Conservation (phyloP, 2,797 vertebrate genomes). For the Rhinoraja longicauda region DNA sequence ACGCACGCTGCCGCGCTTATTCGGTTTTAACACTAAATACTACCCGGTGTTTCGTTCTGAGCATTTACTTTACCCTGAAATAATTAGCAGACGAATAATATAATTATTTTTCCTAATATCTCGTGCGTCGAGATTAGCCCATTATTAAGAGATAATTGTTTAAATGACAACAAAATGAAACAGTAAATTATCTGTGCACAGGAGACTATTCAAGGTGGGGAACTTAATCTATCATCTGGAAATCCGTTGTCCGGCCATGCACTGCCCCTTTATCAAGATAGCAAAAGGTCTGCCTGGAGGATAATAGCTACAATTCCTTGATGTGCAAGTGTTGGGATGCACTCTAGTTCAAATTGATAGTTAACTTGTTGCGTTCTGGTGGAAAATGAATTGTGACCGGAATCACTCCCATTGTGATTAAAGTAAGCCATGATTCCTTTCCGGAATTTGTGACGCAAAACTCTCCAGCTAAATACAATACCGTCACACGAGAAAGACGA, state of each 20-base stretch:
- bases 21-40: not conserved
- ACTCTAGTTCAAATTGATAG: not conserved
- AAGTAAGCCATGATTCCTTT: not conserved
- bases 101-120: constrained; percentile 4
- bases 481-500: not conserved
- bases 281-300: not conserved
- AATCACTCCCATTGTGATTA: not conserved
- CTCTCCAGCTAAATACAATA: not conserved
- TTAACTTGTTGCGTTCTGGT: constrained; percentile 31
- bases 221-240: not conserved
- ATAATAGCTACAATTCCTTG: not conserved
- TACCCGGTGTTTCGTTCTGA: not conserved
- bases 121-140: constrained; percentile 8
- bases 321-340: not conserved
- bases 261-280: not conserved
- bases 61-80: not conserved
- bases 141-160: constrained; percentile 17
- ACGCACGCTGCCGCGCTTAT: not conserved
- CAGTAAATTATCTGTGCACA: constrained; percentile 19
- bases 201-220: constrained; percentile 16
- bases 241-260: too few relatives aligned
- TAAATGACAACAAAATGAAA: constrained; percentile 27
- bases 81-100: constrained; percentile 30
- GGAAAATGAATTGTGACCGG: not conserved
- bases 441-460: constrained; percentile 5